Evolutionary conservation across 2,113 vertebrate genomes (phyloP).

Genomic region (Zootoca vivipara): DNA sequence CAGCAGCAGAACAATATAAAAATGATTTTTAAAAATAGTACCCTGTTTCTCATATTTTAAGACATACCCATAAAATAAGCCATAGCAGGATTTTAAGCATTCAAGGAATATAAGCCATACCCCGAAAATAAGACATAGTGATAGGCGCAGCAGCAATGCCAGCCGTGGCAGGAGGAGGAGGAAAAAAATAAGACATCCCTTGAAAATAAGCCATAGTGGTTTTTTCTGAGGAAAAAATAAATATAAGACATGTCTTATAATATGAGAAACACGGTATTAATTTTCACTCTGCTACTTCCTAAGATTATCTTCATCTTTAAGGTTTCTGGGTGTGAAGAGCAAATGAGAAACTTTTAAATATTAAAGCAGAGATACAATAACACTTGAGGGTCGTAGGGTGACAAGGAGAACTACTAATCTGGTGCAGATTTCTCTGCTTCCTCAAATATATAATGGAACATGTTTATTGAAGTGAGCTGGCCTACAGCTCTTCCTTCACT

Average conservation of each 20-base stretch:
- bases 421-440: rapidly evolving
- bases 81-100: no score
- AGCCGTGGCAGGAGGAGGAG: no score
- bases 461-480: not conserved
- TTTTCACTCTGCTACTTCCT: not conserved
- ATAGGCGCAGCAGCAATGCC: no score
- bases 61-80: no score
- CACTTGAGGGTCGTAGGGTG: not conserved
- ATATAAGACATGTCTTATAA: no score
- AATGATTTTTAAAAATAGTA: not conserved
- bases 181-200: no score
- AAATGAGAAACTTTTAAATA: not conserved
- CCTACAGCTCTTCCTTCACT: rapidly evolving
- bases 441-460: rapidly evolving
- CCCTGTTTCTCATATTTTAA: no score
- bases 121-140: no score
- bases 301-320: not conserved
- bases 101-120: no score
- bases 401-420: not conserved
- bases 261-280: no score
- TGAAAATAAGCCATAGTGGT: no score
- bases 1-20: not conserved
- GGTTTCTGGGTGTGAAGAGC: not conserved
- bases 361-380: not conserved
- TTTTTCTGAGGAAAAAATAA: no score